Percentiles rank a stretch among this genome's conserved stretches.
Conservation (phyloP, 1,140 invertebrate genomes). For the Hypothenemus hampei region DNA sequence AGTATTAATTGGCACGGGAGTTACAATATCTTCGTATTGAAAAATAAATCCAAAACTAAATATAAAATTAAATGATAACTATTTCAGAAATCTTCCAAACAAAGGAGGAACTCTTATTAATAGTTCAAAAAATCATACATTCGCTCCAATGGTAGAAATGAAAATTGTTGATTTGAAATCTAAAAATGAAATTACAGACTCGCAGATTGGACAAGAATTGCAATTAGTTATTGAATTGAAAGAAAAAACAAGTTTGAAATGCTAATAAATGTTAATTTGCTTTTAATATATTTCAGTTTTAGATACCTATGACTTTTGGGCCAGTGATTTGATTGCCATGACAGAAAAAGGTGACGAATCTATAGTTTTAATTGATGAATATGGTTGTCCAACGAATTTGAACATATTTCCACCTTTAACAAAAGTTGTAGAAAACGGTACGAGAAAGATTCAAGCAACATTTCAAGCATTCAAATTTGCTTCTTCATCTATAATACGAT, state of each 20-base stretch:
- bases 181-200: constrained; percentile 37
- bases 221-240: constrained; percentile 42
- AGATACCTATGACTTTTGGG: constrained; percentile 48
- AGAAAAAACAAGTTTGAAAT: constrained; percentile 33
- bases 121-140: constrained; percentile 21
- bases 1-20: constrained; percentile 41
- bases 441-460: constrained; percentile 40
- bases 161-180: constrained; percentile 38
- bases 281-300: constrained; percentile 11
- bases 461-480: constrained; percentile 53
- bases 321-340: constrained; percentile 53
- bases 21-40: constrained; percentile 39
- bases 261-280: background rate
- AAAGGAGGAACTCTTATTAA: constrained; percentile 37
- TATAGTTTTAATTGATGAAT: constrained; percentile 54
- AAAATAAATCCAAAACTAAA: constrained; percentile 1
- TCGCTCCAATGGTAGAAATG: constrained; percentile 40
- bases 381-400: constrained; percentile 57
- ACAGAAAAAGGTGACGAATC: constrained; percentile 46
- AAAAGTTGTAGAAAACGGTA: constrained; percentile 39
- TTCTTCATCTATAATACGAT: constrained; percentile 46
- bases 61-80: background rate
- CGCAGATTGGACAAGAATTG: constrained; percentile 43
- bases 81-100: constrained; percentile 18
- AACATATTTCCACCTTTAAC: constrained; percentile 47